phyloP scores from a whole-genome alignment of 2,888 invertebrate genomes.

The Vanessa cardui region DNA sequence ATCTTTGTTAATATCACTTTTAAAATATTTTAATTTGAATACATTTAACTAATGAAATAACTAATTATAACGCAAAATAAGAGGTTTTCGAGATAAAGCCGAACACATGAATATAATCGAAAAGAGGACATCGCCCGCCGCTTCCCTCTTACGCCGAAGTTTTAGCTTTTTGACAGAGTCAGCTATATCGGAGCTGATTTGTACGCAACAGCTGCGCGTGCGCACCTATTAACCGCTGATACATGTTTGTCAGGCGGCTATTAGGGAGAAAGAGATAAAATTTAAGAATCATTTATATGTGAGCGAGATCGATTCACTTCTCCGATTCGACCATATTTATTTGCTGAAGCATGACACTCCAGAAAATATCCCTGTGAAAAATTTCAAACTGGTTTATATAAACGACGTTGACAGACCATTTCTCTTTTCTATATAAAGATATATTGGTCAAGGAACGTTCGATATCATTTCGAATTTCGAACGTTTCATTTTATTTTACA shows the following conservation, averaged over 20 bases:
- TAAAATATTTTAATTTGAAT: no score
- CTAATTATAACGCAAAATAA: no score
- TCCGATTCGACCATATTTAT: constrained; percentile 78
- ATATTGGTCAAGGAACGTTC: constrained; percentile 67
- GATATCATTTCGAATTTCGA: constrained; percentile 12
- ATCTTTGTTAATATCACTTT: no score
- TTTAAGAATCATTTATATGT: constrained; percentile 69
- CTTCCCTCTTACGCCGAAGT: constrained; percentile 54
- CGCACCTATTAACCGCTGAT: constrained; percentile 83
- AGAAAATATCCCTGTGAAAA: constrained; percentile 73
- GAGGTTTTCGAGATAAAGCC: background rate
- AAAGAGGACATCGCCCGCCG: constrained; percentile 48
- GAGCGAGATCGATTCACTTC: constrained; percentile 79
- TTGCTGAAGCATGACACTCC: constrained; percentile 75
- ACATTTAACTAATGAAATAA: no score
- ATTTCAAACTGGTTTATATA: constrained; percentile 70
- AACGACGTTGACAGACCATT: constrained; percentile 68
- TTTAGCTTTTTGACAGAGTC: constrained; percentile 81
- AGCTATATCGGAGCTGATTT: constrained; percentile 82
- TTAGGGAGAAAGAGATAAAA: constrained; percentile 80
- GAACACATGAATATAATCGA: background rate
- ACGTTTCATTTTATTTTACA: no score
- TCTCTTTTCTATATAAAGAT: constrained; percentile 74
- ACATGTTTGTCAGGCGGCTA: constrained; percentile 83
- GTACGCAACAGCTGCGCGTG: constrained; percentile 81